Conservation (phyloP, 2,797 vertebrate species). For the Gorsachius magnificus region DNA sequence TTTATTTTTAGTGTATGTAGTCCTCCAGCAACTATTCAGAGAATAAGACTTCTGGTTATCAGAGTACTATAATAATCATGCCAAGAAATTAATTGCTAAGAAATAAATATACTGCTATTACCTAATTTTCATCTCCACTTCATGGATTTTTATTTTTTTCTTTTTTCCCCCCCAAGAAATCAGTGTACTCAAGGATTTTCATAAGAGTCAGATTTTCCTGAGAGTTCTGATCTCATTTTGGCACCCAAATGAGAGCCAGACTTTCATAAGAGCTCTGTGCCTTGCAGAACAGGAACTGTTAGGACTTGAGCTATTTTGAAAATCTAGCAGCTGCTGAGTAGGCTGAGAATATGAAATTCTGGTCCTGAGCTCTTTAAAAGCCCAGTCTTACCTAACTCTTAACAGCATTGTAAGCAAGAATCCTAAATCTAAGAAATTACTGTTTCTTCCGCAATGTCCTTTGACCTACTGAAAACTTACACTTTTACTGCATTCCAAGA, state of each 20-base stretch:
- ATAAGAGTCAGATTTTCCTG: background rate
- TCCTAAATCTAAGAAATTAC: background rate
- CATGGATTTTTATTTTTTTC: background rate
- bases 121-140: background rate
- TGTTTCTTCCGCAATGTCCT: background rate
- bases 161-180: background rate
- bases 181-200: background rate
- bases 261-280: background rate
- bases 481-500: background rate
- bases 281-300: slow-evolving; percentile 21
- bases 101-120: background rate
- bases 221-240: slow-evolving; percentile 37
- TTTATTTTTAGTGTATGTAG: background rate
- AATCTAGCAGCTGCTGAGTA: slow-evolving; percentile 57
- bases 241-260: slow-evolving; percentile 36
- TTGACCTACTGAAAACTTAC: background rate
- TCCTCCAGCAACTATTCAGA: background rate
- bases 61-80: background rate
- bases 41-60: background rate
- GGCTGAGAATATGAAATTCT: slow-evolving; percentile 50
- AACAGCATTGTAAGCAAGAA: slow-evolving; percentile 1
- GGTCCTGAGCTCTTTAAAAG: slow-evolving; percentile 8
- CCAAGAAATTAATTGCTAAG: background rate
- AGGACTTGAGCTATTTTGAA: slow-evolving; percentile 59
- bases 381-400: background rate